Percentiles rank a stretch among this genome's conserved stretches.
phyloP scores from a whole-genome alignment of 2,888 invertebrate genomes.

The Drosophila prolongata region DNA sequence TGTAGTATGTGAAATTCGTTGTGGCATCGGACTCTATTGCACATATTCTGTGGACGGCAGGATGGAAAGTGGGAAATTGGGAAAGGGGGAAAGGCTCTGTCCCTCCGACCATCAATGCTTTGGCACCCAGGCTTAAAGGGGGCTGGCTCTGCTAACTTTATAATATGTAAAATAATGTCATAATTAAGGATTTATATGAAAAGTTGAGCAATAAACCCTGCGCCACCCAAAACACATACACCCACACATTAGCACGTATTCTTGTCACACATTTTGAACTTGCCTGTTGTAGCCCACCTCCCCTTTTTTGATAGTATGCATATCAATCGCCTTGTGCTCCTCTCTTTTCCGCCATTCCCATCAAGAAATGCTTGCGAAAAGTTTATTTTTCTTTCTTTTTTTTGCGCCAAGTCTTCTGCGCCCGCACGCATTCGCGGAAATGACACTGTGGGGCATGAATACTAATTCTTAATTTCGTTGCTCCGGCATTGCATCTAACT shows the following conservation, averaged over 20 bases:
- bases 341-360: conserved; percentile 6
- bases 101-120: conserved; percentile 44
- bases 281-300: conserved; percentile 31
- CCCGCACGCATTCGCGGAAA: conserved; percentile 76
- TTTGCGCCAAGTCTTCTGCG: conserved; percentile 23
- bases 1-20: conserved; percentile 75
- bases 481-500: conserved; percentile 47
- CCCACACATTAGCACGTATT: conserved; percentile 22
- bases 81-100: neutral
- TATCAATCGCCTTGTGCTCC: conserved; percentile 29
- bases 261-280: conserved; percentile 61
- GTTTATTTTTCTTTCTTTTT: conserved; percentile 40
- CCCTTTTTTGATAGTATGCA: conserved; percentile 43
- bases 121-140: neutral
- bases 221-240: neutral
- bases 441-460: conserved; percentile 83
- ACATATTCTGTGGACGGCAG: conserved; percentile 51
- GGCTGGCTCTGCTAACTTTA: conserved; percentile 31
- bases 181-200: conserved; percentile 82
- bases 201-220: conserved; percentile 66
- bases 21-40: conserved; percentile 71
- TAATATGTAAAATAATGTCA: conserved; percentile 83
- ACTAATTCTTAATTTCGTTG: conserved; percentile 83
- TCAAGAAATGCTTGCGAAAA: conserved; percentile 37
- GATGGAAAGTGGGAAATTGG: neutral